Conservation (phyloP, 2,113 vertebrate species). For the Tragelaphus imberbis region DNA sequence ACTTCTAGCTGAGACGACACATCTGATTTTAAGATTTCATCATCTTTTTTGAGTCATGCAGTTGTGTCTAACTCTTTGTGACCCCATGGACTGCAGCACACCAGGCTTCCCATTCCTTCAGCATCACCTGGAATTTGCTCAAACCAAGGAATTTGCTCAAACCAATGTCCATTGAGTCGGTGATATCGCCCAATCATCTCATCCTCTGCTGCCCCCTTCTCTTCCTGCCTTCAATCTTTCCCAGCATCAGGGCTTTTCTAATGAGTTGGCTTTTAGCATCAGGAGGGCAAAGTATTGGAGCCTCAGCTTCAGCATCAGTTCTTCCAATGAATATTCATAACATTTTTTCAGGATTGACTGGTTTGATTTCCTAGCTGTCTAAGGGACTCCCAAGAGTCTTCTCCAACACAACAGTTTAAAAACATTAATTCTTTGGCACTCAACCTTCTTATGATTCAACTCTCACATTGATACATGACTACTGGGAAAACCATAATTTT, state of each 20-base stretch:
- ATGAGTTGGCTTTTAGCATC: neutral
- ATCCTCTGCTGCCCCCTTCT: neutral
- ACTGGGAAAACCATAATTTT: neutral
- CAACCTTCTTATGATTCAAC: neutral
- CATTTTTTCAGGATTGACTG: neutral
- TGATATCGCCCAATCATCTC: neutral
- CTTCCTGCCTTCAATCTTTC: neutral
- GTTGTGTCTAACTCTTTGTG: neutral
- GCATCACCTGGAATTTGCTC: neutral
- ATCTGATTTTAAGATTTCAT: neutral
- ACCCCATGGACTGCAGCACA: neutral
- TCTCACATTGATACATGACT: neutral
- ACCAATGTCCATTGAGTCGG: neutral
- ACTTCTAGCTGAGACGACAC: neutral
- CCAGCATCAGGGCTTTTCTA: neutral
- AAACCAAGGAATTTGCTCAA: neutral
- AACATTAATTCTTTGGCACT: neutral
- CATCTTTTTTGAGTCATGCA: neutral
- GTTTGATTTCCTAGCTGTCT: neutral
- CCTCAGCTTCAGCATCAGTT: neutral
- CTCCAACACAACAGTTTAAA: neutral
- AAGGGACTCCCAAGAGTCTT: neutral
- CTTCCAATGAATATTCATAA: neutral
- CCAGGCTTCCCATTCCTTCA: neutral
- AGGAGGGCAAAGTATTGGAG: neutral